phyloP scores from a whole-genome alignment of 23 tunicate genomes.

The Ascidia mentula region DNA sequence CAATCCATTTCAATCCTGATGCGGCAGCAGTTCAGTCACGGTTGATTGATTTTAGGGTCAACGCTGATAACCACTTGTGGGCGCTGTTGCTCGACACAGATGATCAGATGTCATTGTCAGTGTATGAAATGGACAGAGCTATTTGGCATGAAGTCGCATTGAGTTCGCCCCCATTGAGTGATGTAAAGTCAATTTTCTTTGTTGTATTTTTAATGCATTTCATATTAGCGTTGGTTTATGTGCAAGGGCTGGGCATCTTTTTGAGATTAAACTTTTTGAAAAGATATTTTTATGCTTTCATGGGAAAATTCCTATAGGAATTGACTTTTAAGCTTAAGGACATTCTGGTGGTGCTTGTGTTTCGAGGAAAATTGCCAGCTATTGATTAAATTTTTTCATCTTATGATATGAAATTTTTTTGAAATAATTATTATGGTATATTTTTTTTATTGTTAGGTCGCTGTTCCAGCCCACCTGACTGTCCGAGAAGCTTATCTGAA shows the following conservation, averaged over 20 bases:
- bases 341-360: no score
- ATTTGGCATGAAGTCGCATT: constrained; percentile 85
- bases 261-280: no score
- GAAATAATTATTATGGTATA: not conserved
- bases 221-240: no score
- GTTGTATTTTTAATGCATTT: no score
- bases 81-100: constrained; percentile 64
- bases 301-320: no score
- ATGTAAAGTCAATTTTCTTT: no score
- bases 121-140: constrained; percentile 30
- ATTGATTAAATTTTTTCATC: no score
- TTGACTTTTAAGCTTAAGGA: no score
- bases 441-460: constrained; percentile 13
- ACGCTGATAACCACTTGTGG: constrained; percentile 27
- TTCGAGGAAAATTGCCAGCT: no score
- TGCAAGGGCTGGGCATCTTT: no score
- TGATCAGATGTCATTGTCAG: constrained; percentile 38
- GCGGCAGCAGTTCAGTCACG: not conserved
- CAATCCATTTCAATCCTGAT: constrained; percentile 21
- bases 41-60: constrained; percentile 39
- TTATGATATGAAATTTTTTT: no score
- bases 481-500: constrained; percentile 58
- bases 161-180: constrained; percentile 14
- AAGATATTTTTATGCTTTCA: no score
- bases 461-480: constrained; percentile 12